Evolutionary conservation across 2,888 invertebrate genomes (phyloP).

Genomic region (Monopis laevigella): DNA sequence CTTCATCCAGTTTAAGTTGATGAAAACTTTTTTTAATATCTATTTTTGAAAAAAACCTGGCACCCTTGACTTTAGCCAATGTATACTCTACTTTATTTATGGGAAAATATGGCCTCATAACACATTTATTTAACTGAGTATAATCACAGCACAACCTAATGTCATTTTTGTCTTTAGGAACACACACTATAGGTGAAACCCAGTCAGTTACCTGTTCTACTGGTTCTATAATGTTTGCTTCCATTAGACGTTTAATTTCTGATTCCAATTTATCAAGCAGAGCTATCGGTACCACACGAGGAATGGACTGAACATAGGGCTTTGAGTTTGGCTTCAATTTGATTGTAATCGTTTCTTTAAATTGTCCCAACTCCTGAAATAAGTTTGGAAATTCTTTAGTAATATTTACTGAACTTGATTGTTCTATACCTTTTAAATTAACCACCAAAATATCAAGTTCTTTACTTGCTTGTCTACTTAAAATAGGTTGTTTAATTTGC

Average conservation of each 20-base stretch:
- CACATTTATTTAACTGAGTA: conserved; percentile 13
- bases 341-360: conserved; percentile 1
- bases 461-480: conserved; percentile 5
- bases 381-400: conserved; percentile 4
- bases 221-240: conserved; percentile 1
- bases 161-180: conserved; percentile 10
- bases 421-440: neutral
- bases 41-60: conserved; percentile 15
- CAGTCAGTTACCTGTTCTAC: conserved; percentile 11
- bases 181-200: conserved; percentile 11
- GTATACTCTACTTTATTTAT: conserved; percentile 10
- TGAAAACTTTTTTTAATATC: conserved; percentile 17
- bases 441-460: conserved; percentile 1
- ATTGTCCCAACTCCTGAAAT: conserved; percentile 1
- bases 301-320: conserved; percentile 9
- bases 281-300: neutral
- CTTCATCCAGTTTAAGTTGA: conserved; percentile 14
- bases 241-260: neutral
- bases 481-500: conserved; percentile 6
- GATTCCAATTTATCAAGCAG: neutral
- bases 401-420: neutral
- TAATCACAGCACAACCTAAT: conserved; percentile 11
- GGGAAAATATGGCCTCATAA: conserved; percentile 5
- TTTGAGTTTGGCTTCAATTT: conserved; percentile 7
- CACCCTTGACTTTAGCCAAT: conserved; percentile 2